Conservation (phyloP, 1,140 invertebrate species). For the Drosophila parabipectinata region DNA sequence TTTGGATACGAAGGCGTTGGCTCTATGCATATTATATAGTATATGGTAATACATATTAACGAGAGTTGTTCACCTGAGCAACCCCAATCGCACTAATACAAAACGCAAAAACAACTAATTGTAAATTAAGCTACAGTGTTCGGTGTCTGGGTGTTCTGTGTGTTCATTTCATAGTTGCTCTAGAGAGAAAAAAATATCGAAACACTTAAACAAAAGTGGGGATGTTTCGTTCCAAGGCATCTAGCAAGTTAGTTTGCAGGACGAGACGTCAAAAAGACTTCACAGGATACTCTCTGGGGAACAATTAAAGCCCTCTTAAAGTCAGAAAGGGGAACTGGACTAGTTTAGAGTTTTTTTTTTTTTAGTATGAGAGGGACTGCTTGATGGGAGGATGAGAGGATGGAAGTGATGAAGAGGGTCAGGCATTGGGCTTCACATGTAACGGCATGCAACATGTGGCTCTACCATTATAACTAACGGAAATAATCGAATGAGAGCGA, state of each 20-base stretch:
- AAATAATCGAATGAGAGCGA: conserved; percentile 1
- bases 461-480: conserved; percentile 26
- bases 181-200: conserved; percentile 29
- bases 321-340: no score
- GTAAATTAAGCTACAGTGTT: conserved; percentile 37
- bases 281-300: not conserved
- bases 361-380: not conserved
- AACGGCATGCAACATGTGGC: conserved; percentile 45
- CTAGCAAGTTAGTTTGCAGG: conserved; percentile 5
- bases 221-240: conserved; percentile 5
- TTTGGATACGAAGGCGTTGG: conserved; percentile 51
- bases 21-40: conserved; percentile 35
- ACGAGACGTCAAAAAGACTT: not conserved
- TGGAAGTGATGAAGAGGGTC: not conserved
- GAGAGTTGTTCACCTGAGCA: conserved; percentile 31
- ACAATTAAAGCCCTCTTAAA: no score
- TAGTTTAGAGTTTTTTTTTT: not conserved
- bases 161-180: conserved; percentile 13
- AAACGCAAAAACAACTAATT: conserved; percentile 37
- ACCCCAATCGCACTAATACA: conserved; percentile 39
- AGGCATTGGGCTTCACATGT: conserved; percentile 26
- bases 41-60: conserved; percentile 31
- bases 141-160: conserved; percentile 19
- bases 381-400: not conserved
- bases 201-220: conserved; percentile 16